Evolutionary conservation across 92 coral and sea anemone genomes (phyloP).

Genomic region (Pocillopora meandrina): DNA sequence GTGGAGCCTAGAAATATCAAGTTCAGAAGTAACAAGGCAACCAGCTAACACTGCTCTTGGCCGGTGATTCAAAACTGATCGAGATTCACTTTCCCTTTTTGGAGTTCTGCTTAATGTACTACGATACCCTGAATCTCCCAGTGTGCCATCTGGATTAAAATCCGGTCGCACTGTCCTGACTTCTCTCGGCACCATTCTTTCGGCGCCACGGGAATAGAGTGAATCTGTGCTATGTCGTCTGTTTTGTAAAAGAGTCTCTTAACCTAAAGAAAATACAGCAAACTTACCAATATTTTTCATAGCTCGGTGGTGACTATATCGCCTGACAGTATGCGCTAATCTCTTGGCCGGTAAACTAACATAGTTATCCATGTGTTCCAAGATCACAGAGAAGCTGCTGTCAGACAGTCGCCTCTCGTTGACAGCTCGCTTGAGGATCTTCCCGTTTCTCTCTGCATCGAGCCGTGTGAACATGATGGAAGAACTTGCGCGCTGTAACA

Average conservation of each 20-base stretch:
- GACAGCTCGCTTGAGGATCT: conserved; percentile 91
- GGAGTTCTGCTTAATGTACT: too few species aligned
- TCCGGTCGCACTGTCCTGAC: too few species aligned
- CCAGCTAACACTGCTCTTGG: too few species aligned
- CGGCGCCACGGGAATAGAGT: too few species aligned
- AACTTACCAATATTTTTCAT: conserved; percentile 93
- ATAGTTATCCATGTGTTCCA: conserved; percentile 79
- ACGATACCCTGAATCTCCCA: too few species aligned
- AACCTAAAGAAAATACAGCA: not conserved
- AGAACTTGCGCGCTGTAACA: conserved; percentile 76
- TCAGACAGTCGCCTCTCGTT: conserved; percentile 78
- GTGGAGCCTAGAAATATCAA: too few species aligned
- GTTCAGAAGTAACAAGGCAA: too few species aligned
- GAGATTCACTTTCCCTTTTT: too few species aligned
- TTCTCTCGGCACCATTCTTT: too few species aligned
- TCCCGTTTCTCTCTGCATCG: conserved; percentile 95
- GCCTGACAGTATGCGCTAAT: conserved; percentile 74
- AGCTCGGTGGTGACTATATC: conserved; percentile 89
- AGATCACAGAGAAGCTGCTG: conserved; percentile 56
- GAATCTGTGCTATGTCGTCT: too few species aligned
- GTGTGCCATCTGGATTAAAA: too few species aligned
- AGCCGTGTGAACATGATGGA: conserved; percentile 93
- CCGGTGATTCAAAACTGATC: too few species aligned
- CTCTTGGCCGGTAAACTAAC: conserved; percentile 89
- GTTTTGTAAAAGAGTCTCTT: not conserved